These are phyloP conservation scores for Sebastes hubbsi DNA, from an alignment of 2,797 vertebrate genomes.

Conservation along the genomic window DNA sequence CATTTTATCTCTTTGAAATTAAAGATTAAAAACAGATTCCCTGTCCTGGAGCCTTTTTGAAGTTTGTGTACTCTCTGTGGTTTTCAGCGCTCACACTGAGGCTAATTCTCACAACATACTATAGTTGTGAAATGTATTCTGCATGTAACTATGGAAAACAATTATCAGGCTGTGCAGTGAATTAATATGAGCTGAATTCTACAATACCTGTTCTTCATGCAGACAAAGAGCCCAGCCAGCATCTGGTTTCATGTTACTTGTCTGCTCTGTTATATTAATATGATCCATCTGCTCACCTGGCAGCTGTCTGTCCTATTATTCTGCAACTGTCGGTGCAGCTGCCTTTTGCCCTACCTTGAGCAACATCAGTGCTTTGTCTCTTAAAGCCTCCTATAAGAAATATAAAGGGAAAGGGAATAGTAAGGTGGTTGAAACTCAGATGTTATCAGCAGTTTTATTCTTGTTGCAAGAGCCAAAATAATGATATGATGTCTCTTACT, in stretches of 20 bases:
- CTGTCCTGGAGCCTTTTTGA: constrained; percentile 42
- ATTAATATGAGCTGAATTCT: constrained; percentile 40
- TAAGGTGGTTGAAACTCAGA: neutral
- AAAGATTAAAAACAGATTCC: constrained; percentile 55
- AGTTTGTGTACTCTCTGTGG: constrained; percentile 48
- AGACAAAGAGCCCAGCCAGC: constrained; percentile 59
- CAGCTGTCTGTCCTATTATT: constrained; percentile 54
- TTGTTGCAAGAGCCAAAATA: constrained; percentile 12
- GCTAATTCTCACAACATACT: constrained; percentile 7
- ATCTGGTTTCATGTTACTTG: constrained; percentile 72
- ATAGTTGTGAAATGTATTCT: constrained; percentile 26
- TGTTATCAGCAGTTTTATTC: neutral
- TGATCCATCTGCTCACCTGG: constrained; percentile 72
- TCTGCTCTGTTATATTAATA: constrained; percentile 64
- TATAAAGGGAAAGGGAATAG: neutral
- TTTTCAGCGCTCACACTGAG: constrained; percentile 20
- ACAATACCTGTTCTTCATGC: constrained; percentile 52
- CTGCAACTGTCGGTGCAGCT: constrained; percentile 22
- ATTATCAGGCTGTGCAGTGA: constrained; percentile 26
- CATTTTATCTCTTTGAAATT: constrained; percentile 56
- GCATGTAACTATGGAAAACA: constrained; percentile 17
- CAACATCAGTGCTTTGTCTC: constrained; percentile 16
- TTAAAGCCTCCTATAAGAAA: constrained; percentile 6
- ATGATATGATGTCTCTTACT: constrained; percentile 9
- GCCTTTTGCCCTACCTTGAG: constrained; percentile 12